Base-by-base conservation (phyloP, 2,113 vertebrate species). In the Planiliza haematocheilus region DNA sequence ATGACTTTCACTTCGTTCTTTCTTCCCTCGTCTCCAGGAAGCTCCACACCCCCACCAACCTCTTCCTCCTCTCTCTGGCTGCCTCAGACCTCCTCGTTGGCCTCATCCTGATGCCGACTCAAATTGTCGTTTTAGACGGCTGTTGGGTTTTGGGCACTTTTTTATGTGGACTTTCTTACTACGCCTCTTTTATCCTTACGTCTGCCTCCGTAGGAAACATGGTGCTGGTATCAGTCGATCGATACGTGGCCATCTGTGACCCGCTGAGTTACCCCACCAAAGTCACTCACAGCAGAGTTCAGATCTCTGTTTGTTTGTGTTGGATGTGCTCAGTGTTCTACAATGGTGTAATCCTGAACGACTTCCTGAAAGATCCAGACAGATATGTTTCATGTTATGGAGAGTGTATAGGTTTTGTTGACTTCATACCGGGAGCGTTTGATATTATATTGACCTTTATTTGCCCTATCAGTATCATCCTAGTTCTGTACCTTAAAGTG, bases 11-110 rank as follows among this genome's bases (percentile, higher is more conserved):
- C 24, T 30, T 30, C 24, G 2, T 30, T 30, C 24, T 30, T 30
- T 30, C 24, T 30, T 30, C 5, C 24, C 5, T 30, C 5, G 0
- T 46, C 2, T 63, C 20, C 85, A 94, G 90, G 83, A 90, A 94
- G 82, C 92, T 93, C 18, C 91, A 92, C 62, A 91, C 85, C 17
- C 76, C 88, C 30, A 92, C 91, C 77, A 93, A 94, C 79, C 65
- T 91, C 58, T 61, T 93, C 14, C 70, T 93, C 18, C 83, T 93
- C 57, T 93, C 85, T 30, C 70, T 90, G 61, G 85, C 87, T 30
- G 45, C 77, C 53, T 85, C 85, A 1, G 83, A 87, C 68, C 46
- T 88, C 14, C 13, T 90, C 0, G 81, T 90, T 38, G 89, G 89
- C 6, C 9, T 84, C 16, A 38, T 90, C 13, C 51, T 85, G 77